Base-by-base conservation (phyloP, 2,888 invertebrate genomes). In the Heliconius aoede region DNA sequence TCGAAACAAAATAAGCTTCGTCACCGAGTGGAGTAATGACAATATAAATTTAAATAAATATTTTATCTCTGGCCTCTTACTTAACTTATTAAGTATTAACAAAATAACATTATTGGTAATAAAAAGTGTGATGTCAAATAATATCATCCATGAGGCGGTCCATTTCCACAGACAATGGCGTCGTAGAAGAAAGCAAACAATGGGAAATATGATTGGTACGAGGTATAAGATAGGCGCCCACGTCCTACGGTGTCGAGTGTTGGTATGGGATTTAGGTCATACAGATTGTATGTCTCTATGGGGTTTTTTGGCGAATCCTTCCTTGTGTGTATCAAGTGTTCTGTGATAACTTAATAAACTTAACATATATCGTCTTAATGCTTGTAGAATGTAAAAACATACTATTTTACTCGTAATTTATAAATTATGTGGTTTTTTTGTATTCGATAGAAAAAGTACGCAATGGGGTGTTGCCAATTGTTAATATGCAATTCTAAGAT, bases 131-230 rank as follows among this genome's bases (percentile, higher is more conserved):
- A 74, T 72, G 68, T 77, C 79, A 76, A 79, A 75, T 71, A 75
- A 64, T 71, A 71, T 75, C 55, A 64, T 75, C 36, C 73, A n/a
- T n/a, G 73, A 75, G 74, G 21, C 58, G 74, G 79, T 78, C 72
- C 72, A 72, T 78, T 78, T 69, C 78, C 69, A 60, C 74, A 58
- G 82, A 86, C 86, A 86, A 82, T 85, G 82, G 79, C 85, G 75
- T 82, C 87, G 85, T 75, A 81, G 87, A 90, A 88, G 90, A 89
- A 84, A 67, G 86, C 86, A 92, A 92, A 93, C 92, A 92, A 92
- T 87, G 84, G 88, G 83, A 87, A 88, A 88, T 90, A 90, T 91
- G 90, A 92, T 91, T 90, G 90, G 89, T 84, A 81, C 83, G 86
- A 76, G 71, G 80, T 83, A 78, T 82, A 84, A 85, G 86, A 80